phyloP scores from a whole-genome alignment of 2,797 vertebrate genomes.

The Ciconia nigra region DNA sequence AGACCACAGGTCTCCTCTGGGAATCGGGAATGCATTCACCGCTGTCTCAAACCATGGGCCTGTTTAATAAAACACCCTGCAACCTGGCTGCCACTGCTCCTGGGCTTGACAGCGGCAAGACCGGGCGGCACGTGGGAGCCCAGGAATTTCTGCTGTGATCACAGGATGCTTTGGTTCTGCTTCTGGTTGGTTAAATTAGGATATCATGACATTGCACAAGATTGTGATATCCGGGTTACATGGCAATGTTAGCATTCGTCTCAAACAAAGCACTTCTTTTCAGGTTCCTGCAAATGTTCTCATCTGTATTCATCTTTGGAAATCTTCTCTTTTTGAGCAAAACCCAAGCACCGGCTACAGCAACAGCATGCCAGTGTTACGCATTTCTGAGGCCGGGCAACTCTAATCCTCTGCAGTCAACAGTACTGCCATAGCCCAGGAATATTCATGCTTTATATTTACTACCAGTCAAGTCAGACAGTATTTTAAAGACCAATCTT shows the following conservation, averaged over 20 bases:
- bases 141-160: background rate
- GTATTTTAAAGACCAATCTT: background rate
- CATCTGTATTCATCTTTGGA: background rate
- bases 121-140: fast-evolving
- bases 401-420: background rate
- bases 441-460: background rate
- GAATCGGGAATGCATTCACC: background rate
- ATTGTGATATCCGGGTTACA: background rate
- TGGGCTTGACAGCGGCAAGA: background rate
- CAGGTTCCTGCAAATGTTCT: background rate
- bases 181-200: background rate
- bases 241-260: background rate
- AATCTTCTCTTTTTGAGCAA: background rate
- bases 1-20: background rate
- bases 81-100: background rate
- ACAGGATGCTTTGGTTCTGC: background rate
- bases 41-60: background rate
- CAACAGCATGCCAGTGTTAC: fast-evolving
- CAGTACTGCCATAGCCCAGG: background rate
- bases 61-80: background rate
- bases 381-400: background rate
- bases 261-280: background rate
- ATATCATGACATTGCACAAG: background rate
- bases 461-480: background rate
- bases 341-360: background rate